Evolutionary conservation across 2,888 invertebrate genomes (phyloP).

Genomic region (Xestobium rufovillosum): DNA sequence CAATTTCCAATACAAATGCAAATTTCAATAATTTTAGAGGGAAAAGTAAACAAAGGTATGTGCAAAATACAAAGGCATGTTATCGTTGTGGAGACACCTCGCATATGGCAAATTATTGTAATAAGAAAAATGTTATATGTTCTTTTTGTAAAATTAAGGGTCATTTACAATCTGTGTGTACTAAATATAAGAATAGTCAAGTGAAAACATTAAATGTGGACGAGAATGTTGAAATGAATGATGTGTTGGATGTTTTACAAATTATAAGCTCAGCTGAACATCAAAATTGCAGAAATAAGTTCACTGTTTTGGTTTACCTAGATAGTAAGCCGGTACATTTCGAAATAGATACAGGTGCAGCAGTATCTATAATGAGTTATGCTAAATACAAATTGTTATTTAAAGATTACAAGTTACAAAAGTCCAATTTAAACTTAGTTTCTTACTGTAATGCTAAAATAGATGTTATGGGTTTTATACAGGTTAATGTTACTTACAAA

Average conservation of each 20-base stretch:
- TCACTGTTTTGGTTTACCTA: too few relatives aligned
- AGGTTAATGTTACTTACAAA: constrained; percentile 10
- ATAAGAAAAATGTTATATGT: constrained; percentile 11
- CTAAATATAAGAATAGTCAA: constrained; percentile 7
- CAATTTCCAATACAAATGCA: constrained; percentile 9
- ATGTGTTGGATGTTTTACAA: too few relatives aligned
- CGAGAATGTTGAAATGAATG: too few relatives aligned
- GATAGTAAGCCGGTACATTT: too few relatives aligned
- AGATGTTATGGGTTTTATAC: constrained; percentile 17
- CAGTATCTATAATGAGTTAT: constrained; percentile 15
- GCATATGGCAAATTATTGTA: constrained; percentile 12
- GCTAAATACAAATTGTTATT: constrained; percentile 9
- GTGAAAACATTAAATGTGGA: too few relatives aligned
- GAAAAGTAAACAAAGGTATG: too few relatives aligned
- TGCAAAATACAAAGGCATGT: too few relatives aligned
- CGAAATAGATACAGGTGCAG: constrained; percentile 24
- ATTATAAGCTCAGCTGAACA: too few relatives aligned
- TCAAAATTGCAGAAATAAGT: too few relatives aligned
- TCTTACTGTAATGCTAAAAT: constrained; percentile 17
- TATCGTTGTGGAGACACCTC: constrained; percentile 11
- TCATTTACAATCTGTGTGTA: constrained; percentile 16
- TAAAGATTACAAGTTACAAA: constrained; percentile 1
- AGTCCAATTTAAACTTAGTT: constrained; percentile 15
- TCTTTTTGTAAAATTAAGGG: constrained; percentile 17
- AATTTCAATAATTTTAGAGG: too few relatives aligned